Percentiles rank a stretch among this genome's conserved stretches.
Evolutionary conservation across 2,113 vertebrate genomes (phyloP).

Genomic region (Catharus fuscescens): DNA sequence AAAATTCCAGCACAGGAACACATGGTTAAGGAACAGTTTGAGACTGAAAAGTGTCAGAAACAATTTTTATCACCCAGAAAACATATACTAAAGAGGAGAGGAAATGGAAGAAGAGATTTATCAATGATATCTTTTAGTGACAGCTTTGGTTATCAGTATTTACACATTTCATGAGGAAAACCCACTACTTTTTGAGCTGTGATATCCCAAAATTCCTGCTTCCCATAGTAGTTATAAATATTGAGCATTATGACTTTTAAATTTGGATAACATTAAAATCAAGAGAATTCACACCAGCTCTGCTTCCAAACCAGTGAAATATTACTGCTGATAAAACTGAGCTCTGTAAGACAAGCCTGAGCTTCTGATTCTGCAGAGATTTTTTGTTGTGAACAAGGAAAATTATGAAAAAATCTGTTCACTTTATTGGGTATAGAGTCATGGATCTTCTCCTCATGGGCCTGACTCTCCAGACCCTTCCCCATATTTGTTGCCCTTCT

Average conservation of each 20-base stretch:
- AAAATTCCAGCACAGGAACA: not conserved
- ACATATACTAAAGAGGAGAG: not conserved
- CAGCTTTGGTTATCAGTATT: not conserved
- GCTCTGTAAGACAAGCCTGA: not conserved
- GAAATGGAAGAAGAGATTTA: not conserved
- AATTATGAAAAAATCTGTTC: not conserved
- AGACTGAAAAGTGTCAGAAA: not conserved
- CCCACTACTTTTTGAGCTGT: not conserved
- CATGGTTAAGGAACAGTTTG: not conserved
- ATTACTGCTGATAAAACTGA: not conserved
- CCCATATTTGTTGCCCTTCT: rapidly evolving
- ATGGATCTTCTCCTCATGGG: not conserved
- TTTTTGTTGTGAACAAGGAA: not conserved
- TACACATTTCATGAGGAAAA: not conserved
- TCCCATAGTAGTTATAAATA: not conserved
- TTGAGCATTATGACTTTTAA: not conserved
- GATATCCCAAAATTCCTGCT: not conserved
- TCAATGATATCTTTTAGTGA: not conserved
- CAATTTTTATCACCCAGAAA: not conserved
- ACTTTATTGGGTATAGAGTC: not conserved
- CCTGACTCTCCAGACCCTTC: not conserved
- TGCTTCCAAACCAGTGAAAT: not conserved
- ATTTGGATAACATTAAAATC: not conserved
- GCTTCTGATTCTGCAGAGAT: not conserved
- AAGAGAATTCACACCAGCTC: not conserved